Conservation (phyloP, 2,888 invertebrate species). For the Oxycera nigricornis region DNA sequence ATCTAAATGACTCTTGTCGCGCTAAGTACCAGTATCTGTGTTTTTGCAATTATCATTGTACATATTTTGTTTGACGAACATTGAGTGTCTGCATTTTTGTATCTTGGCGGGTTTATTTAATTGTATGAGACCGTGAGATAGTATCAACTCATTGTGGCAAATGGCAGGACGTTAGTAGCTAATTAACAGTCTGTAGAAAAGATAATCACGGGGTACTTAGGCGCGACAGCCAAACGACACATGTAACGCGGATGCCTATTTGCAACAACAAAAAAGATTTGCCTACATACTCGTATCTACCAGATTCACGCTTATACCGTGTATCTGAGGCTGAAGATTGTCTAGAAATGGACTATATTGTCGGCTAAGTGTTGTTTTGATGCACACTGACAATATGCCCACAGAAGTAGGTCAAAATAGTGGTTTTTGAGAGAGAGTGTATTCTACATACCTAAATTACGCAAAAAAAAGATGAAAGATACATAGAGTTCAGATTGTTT, state of each 20-base stretch:
- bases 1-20: background rate
- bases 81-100: background rate
- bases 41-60: background rate
- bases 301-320: background rate
- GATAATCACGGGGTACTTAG: background rate
- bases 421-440: background rate
- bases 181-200: conserved; percentile 20
- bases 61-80: background rate
- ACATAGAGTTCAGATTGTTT: too few species aligned
- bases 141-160: conserved; percentile 5
- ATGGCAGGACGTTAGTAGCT: background rate
- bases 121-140: conserved; percentile 21
- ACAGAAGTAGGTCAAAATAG: conserved; percentile 13
- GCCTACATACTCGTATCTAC: background rate
- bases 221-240: background rate
- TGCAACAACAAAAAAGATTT: background rate
- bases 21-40: background rate
- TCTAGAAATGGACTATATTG: background rate
- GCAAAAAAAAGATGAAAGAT: too few species aligned
- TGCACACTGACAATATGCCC: background rate
- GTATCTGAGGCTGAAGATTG: background rate
- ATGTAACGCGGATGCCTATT: background rate
- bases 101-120: background rate
- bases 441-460: too few species aligned
- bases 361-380: background rate